These are phyloP conservation scores for Drosophila lacertosa DNA, from an alignment of 1,140 invertebrate species.

Conservation along the genomic window DNA sequence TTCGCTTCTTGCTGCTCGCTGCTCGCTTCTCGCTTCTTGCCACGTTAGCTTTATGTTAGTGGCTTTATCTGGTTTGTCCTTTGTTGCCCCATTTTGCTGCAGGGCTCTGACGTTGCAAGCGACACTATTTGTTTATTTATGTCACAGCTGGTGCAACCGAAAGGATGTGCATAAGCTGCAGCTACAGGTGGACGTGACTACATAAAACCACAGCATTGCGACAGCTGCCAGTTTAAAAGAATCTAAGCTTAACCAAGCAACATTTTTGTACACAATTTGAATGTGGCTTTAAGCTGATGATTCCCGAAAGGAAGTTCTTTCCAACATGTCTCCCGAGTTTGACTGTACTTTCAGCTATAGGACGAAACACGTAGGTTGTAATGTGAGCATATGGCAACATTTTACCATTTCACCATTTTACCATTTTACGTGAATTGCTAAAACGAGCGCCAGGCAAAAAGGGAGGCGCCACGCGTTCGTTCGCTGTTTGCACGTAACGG, in stretches of 20 bases:
- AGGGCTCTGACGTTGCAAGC: slow-evolving; percentile 11
- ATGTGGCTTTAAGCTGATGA: background rate
- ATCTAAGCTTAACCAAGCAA: no score
- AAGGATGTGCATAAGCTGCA: slow-evolving; percentile 47
- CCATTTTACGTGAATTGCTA: slow-evolving; percentile 42
- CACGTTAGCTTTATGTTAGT: slow-evolving; percentile 51
- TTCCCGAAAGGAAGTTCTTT: background rate
- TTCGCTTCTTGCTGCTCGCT: slow-evolving; percentile 7
- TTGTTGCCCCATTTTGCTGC: slow-evolving; percentile 46
- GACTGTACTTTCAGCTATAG: slow-evolving; percentile 42
- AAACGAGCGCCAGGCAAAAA: slow-evolving; percentile 32
- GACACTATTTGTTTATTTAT: slow-evolving; percentile 65
- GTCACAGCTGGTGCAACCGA: slow-evolving; percentile 54
- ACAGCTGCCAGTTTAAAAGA: background rate
- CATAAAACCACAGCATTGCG: background rate
- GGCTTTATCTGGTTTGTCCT: slow-evolving; percentile 31
- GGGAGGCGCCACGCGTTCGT: slow-evolving; percentile 29
- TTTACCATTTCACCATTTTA: slow-evolving; percentile 6
- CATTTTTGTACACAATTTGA: background rate
- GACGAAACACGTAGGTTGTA: slow-evolving; percentile 49
- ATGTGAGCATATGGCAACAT: slow-evolving; percentile 54
- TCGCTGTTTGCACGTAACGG: slow-evolving; percentile 14
- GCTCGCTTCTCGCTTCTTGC: slow-evolving; percentile 21
- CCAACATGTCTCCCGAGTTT: background rate
- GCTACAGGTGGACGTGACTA: slow-evolving; percentile 37